Evolutionary conservation across 2,797 vertebrate genomes (phyloP).

Genomic region (Brotula barbata): DNA sequence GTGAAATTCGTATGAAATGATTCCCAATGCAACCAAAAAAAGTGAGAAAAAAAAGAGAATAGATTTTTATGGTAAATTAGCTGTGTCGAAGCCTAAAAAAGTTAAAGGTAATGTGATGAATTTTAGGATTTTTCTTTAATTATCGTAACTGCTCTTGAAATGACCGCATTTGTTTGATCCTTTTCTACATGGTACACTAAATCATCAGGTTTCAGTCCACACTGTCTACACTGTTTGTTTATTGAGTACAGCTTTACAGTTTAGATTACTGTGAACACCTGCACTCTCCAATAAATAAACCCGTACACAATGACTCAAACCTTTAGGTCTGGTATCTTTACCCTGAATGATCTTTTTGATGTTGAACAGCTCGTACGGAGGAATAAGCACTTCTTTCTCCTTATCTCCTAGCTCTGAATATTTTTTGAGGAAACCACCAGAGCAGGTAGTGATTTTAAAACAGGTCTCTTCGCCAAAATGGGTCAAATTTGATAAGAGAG

Average conservation of each 20-base stretch:
- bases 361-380: conserved; percentile 46
- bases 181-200: too few relatives aligned
- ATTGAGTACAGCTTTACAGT: neutral
- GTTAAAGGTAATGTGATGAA: too few relatives aligned
- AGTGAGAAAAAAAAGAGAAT: too few relatives aligned
- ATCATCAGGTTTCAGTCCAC: too few relatives aligned
- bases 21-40: too few relatives aligned
- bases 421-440: conserved; percentile 5
- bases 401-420: fast-evolving
- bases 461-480: neutral
- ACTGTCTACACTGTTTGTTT: too few relatives aligned
- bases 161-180: too few relatives aligned
- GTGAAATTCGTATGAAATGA: too few relatives aligned
- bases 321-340: fast-evolving
- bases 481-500: fast-evolving
- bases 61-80: too few relatives aligned
- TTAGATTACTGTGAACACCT: neutral
- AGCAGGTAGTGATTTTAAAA: conserved; percentile 44
- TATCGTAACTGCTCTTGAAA: too few relatives aligned
- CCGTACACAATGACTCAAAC: neutral
- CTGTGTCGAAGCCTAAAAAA: too few relatives aligned
- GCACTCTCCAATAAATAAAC: neutral
- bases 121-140: too few relatives aligned
- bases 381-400: conserved; percentile 48
- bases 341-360: neutral